phyloP scores from a whole-genome alignment of 1,140 invertebrate species.

The Holotrichia oblita region DNA sequence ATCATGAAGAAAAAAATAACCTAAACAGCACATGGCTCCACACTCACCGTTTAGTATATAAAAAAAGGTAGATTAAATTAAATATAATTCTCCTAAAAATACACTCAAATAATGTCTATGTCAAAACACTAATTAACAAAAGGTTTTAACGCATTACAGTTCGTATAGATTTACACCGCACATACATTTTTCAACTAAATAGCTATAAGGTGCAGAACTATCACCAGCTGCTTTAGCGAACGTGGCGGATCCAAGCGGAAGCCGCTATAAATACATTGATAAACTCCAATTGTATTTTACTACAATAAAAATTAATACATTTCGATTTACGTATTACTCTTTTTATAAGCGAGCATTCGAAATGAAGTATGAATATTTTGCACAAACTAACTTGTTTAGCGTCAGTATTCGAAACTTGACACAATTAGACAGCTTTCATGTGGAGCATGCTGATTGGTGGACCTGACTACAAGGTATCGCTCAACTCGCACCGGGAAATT shows the following conservation, averaged over 20 bases:
- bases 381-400: background rate
- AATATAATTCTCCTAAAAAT: constrained; percentile 24
- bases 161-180: constrained; percentile 6
- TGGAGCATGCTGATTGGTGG: constrained; percentile 65
- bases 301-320: background rate
- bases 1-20: constrained; percentile 35
- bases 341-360: background rate
- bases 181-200: constrained; percentile 40
- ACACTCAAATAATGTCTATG: constrained; percentile 27
- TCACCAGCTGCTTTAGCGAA: constrained; percentile 28
- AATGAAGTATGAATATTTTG: background rate
- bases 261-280: constrained; percentile 6
- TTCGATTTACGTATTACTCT: background rate
- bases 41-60: constrained; percentile 60
- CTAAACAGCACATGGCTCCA: constrained; percentile 37
- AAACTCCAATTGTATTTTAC: background rate
- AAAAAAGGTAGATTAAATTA: constrained; percentile 33
- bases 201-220: background rate
- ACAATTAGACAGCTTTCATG: constrained; percentile 57
- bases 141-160: background rate
- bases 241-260: constrained; percentile 36
- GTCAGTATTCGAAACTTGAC: constrained; percentile 32
- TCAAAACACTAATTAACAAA: constrained; percentile 34
- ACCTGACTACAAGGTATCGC: background rate
- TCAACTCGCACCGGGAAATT: constrained; percentile 3